Base-by-base conservation (phyloP, 1,140 invertebrate species). In the Dendroctonus ponderosae region DNA sequence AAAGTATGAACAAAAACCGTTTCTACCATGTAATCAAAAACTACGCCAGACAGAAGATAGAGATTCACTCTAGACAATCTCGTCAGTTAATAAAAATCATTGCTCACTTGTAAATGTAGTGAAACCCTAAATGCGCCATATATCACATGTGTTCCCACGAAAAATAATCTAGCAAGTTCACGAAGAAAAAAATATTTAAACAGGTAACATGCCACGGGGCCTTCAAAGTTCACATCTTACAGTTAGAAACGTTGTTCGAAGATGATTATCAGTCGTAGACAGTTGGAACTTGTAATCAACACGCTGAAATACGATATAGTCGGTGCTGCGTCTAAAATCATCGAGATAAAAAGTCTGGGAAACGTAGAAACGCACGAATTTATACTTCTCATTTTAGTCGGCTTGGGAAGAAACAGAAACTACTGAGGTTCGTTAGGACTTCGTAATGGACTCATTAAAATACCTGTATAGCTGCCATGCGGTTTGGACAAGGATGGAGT, bases 201-300 rank as follows among this genome's bases (percentile, higher is more conserved):
- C 46, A 48, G 14, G 14, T 48, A 48, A 48, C 46, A 52, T 52
- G 9, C 50, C n/a, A 52, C 26, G 9, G 37, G n/a, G 15, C 9
- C n/a, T 52, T 52, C 26, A 14, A 26, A 52, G n/a, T 52, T 52
- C 50, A 14, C 50, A 52, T 6, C 46, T 48, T 52, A 52, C 50
- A n/a, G 50, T 26, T 52, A 52, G 50, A 52, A 52, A n/a, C 50
- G 50, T 26, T 11, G 53, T 39, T n/a, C 39, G 53, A 41, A 56
- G 53, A 56, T 56, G 53, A 56, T 56, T 56, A 56, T 56, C 53
- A 56, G n/a, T 26, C 50, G n/a, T 52, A 26, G 50, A 52, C 50
- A 52, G 50, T 52, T 52, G 50, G 50, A 26, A 9, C 53, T 38
- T 38, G 53, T 56, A 56, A 38, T 56, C 53, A 41, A 41, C 26